Evolutionary conservation across 2,888 invertebrate species (phyloP), one percentile per base, ranked within the genome.

Genomic region (Malacosoma neustria): DNA sequence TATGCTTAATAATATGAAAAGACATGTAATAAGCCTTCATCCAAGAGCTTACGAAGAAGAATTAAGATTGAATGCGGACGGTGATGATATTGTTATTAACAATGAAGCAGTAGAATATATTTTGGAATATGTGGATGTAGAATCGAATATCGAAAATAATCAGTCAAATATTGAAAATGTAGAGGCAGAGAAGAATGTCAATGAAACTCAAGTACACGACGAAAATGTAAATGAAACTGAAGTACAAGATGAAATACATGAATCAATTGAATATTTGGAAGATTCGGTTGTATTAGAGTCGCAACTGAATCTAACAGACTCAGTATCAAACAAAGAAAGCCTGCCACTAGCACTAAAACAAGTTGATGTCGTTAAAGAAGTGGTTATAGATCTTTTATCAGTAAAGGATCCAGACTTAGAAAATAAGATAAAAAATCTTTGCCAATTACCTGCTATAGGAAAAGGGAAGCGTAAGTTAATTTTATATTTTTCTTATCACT

Each of bases 11-110:
- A 37, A 40, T 34, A 38, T 35, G 38, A 34, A 38, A 29, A 15
- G 42, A n/a, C 42, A 42, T 9, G 30, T 42, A 11, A 29, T 29
- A 4, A 11, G 5, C 2, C 35, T 14, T 35, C 42, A 42, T 29
- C 30, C 29, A 1, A 14, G 30, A 14, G 9, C 14, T 14, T 42
- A 35, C 15, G 33, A 39, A 29, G 22, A 32, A 15, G 42, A 39
- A 35, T 4, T 35, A 9, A 14, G 13, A 35, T 4, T 35, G 9
- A 14, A 14, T 15, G 29, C 11, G 4, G 15, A 14, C 14, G 14
- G 13, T 12, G 15, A 14, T 32, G 15, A 13, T 11, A 6, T n/a
- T 14, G n/a, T 5, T 6, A 6, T 13, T 13, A 32, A 11, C 3
- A 13, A 32, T 13, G 12, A 13, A 4, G 11, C 30, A 6, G 12